phyloP scores from a whole-genome alignment of 2,797 vertebrate genomes.

The Delichon dasypus region DNA sequence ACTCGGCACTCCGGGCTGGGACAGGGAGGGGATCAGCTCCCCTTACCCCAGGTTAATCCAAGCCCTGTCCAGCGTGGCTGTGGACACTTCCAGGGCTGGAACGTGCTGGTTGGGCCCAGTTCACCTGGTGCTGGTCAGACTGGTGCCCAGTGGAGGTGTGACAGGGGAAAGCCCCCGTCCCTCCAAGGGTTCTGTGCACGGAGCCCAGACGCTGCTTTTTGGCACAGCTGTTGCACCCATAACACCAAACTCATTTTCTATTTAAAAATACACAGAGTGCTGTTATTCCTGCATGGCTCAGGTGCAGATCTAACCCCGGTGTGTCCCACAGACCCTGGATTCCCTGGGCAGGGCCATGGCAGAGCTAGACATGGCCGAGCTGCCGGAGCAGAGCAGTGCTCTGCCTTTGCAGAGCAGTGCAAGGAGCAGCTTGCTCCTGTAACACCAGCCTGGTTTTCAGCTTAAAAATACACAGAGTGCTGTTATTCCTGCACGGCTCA shows the following conservation, averaged over 20 bases:
- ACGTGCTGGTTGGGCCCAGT: background rate
- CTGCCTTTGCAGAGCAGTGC: too few relatives aligned
- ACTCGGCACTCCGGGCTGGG: background rate
- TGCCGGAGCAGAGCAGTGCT: too few relatives aligned
- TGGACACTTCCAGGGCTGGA: background rate
- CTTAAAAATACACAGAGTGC: too few relatives aligned
- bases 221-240: accelerated
- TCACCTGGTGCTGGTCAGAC: background rate
- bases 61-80: accelerated
- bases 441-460: too few relatives aligned
- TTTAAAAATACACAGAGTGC: background rate
- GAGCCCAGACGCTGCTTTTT: background rate
- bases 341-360: background rate
- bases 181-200: accelerated
- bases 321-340: background rate
- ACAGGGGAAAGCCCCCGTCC: accelerated
- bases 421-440: too few relatives aligned
- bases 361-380: too few relatives aligned
- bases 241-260: accelerated
- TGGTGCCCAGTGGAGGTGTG: background rate
- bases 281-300: background rate
- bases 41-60: accelerated
- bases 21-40: too few relatives aligned
- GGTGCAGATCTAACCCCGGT: background rate
- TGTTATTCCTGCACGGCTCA: background rate